A percentile compares a stretch with the other conserved stretches of the same genome.
Conservation (phyloP, 2,113 vertebrate species). For the Romanogobio albipinnatus region DNA sequence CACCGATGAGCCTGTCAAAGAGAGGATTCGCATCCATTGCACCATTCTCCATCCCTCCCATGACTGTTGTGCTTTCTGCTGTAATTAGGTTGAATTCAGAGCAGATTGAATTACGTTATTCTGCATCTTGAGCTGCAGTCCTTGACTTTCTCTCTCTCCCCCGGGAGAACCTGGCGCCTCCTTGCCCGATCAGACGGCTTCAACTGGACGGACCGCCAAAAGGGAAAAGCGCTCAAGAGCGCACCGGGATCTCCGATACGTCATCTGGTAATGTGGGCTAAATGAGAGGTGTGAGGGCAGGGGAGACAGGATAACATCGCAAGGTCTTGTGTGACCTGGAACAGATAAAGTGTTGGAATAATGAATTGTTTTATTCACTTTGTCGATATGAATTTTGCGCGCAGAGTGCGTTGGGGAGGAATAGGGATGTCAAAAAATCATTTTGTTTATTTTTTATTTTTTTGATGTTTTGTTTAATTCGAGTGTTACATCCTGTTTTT, state of each 20-base stretch:
- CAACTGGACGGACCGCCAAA: conserved; percentile 74
- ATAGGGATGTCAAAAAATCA: not conserved
- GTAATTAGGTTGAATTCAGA: conserved; percentile 81
- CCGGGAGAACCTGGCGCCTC: conserved; percentile 89
- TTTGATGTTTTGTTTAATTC: not conserved
- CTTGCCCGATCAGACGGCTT: conserved; percentile 85
- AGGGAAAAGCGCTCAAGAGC: conserved; percentile 43
- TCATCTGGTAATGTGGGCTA: conserved; percentile 44
- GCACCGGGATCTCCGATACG: conserved; percentile 48
- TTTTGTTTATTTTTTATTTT: not conserved
- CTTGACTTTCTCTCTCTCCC: conserved; percentile 82
- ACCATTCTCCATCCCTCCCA: conserved; percentile 71
- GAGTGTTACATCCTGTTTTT: not conserved
- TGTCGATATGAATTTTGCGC: conserved; percentile 53
- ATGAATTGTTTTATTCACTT: conserved; percentile 56
- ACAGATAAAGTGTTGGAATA: conserved; percentile 57
- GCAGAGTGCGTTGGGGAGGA: conserved; percentile 8
- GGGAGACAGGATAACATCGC: conserved; percentile 33
- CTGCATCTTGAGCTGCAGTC: conserved; percentile 86
- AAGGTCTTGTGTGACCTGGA: conserved; percentile 49
- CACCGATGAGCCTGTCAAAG: conserved; percentile 69
- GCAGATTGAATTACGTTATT: conserved; percentile 88
- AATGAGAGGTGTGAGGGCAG: conserved; percentile 33
- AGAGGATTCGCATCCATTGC: conserved; percentile 58
- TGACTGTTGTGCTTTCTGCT: conserved; percentile 82